Percentiles rank a stretch among this genome's conserved stretches.
phyloP scores from a whole-genome alignment of 1,140 invertebrate genomes.

The Drosophila sp. region DNA sequence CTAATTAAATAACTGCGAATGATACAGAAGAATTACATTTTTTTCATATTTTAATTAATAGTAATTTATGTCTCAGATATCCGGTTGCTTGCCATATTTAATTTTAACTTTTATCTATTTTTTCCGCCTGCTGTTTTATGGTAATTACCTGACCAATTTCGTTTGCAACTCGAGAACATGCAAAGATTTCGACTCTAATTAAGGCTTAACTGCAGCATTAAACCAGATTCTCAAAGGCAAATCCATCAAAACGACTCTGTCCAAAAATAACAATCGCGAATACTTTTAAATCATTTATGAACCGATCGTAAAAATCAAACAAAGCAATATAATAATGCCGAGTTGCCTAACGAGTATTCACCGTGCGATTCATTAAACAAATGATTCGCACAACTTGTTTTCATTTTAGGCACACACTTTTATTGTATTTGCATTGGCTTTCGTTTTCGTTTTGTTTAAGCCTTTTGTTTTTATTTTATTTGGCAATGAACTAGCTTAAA shows the following conservation, averaged over 20 bases:
- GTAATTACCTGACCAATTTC: conserved; percentile 27
- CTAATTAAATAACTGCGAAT: conserved; percentile 22
- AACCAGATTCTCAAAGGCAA: conserved; percentile 26
- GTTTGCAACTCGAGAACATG: conserved; percentile 11
- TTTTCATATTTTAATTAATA: conserved; percentile 9
- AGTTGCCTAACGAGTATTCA: conserved; percentile 13
- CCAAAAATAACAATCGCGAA: conserved; percentile 54
- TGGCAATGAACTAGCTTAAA: conserved; percentile 12
- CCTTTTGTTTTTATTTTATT: conserved; percentile 1
- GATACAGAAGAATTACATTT: conserved; percentile 27
- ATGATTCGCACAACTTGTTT: conserved; percentile 17
- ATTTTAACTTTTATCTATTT: neutral
- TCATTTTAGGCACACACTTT: conserved; percentile 37
- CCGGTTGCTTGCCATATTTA: neutral
- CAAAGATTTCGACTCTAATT: conserved; percentile 39
- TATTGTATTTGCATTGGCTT: conserved; percentile 6
- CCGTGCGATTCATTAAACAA: conserved; percentile 42
- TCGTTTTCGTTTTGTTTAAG: conserved; percentile 12
- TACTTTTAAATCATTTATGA: neutral
- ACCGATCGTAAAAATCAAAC: conserved; percentile 53
- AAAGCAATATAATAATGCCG: conserved; percentile 6
- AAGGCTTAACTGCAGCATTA: conserved; percentile 57
- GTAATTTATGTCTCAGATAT: conserved; percentile 3
- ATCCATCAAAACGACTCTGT: conserved; percentile 57
- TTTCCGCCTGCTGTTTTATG: neutral